Conservation (phyloP, 2,113 vertebrate species). For the Sylvia atricapilla region DNA sequence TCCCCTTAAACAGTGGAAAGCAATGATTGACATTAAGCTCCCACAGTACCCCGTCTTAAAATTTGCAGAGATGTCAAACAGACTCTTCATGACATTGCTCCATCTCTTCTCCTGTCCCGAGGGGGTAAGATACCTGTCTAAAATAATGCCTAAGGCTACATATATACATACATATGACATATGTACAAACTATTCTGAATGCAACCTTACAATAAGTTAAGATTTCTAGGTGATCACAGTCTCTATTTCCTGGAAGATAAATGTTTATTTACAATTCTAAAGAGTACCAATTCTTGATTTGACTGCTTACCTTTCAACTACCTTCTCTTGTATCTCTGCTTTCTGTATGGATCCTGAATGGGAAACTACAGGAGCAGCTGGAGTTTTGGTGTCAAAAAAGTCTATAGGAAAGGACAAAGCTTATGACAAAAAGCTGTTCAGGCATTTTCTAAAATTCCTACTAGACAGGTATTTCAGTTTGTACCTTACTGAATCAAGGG, state of each 20-base stretch:
- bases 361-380: constrained; percentile 73
- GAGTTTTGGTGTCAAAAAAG: constrained; percentile 82
- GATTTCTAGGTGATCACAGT: not conserved
- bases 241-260: not conserved
- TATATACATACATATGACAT: not conserved
- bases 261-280: not conserved
- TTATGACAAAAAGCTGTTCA: not conserved
- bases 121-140: not conserved
- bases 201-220: not conserved
- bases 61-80: not conserved
- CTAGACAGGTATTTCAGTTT: not conserved
- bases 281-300: not conserved
- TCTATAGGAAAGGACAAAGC: constrained; percentile 51
- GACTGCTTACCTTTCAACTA: constrained; percentile 72
- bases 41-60: not conserved
- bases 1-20: not conserved
- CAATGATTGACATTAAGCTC: not conserved
- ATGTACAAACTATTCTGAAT: not conserved
- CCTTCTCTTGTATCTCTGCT: constrained; percentile 80
- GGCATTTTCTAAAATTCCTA: not conserved
- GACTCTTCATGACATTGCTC: not conserved
- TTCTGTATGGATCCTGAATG: constrained; percentile 93
- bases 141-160: not conserved
- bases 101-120: not conserved
- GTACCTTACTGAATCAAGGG: not conserved